A percentile compares a stretch with the other conserved stretches of the same genome.
These are phyloP conservation scores for Chlorospingus semifuscus DNA, from an alignment of 2,797 vertebrate genomes.

Conservation along the genomic window DNA sequence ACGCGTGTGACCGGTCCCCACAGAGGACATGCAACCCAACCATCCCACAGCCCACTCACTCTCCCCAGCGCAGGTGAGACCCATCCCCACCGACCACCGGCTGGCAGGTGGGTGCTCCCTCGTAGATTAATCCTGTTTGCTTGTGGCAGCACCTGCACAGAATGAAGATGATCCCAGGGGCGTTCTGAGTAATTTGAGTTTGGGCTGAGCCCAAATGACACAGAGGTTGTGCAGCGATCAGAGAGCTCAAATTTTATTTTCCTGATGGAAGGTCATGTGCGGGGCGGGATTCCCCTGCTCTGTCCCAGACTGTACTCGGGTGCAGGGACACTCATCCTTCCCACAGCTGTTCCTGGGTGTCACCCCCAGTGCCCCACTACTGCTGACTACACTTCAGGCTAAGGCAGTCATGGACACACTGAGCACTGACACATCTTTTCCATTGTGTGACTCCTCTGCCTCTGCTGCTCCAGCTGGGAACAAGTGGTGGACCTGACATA, in stretches of 20 bases:
- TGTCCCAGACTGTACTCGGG: neutral
- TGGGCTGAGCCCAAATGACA: rapidly evolving
- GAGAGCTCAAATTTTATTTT: neutral
- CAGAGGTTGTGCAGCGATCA: rapidly evolving
- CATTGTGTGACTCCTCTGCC: neutral
- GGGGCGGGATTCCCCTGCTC: neutral
- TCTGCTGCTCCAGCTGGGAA: conserved; percentile 82
- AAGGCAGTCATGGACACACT: neutral
- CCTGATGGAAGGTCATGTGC: neutral
- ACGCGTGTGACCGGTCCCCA: rapidly evolving
- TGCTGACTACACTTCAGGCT: neutral
- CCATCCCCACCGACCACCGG: rapidly evolving
- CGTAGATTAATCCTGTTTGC: rapidly evolving
- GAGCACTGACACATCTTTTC: neutral
- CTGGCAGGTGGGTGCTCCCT: rapidly evolving
- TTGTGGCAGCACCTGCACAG: neutral
- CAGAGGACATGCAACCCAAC: rapidly evolving
- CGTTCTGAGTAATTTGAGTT: rapidly evolving
- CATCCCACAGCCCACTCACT: rapidly evolving
- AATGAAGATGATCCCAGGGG: neutral
- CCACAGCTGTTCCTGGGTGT: neutral
- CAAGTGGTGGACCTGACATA: conserved; percentile 91
- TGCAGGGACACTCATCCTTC: neutral
- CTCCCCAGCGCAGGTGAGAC: neutral
- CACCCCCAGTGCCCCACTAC: no score